Evolutionary conservation across 2,797 vertebrate genomes (phyloP), one percentile per base, ranked within the genome.

Genomic region (Mus caroli): DNA sequence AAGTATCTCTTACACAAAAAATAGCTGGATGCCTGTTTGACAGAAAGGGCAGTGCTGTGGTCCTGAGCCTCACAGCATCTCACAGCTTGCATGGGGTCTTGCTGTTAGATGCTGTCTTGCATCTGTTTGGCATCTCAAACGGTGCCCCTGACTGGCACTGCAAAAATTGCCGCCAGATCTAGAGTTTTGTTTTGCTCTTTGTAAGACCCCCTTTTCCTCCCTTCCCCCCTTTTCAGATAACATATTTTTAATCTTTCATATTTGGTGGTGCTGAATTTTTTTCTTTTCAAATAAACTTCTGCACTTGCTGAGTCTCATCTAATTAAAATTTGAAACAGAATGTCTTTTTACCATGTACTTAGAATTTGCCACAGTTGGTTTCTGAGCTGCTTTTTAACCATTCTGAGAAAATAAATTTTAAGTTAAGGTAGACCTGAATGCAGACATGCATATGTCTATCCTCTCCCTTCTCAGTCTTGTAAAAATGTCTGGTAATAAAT

Each of bases 291-390:
- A 76, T 6, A 85, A 73, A 84, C 69, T n/a, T 94, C 67, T 89
- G 9, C 24, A 80, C 90, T 76, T 76, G 40, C 20, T 94, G 64
- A 69, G 28, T 34, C 28, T 43, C 84, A 6, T 34, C 26, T 40
- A 54, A 34, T 92, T 88, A 96, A 92, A 34, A 80, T 91, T 69
- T 83, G 78, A 76, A 87, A 9, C 73, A 58, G 91, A 91, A 76
- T 64, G 4, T 76, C 12, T 24, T 3, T 26, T 78, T 92, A 24
- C 60, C 62, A 9, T 28, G 1, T 89, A 17, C 34, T 95, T 86
- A 85, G 73, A 82, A 91, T 94, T 88, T 94, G 78, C 67, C 43
- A 79, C 34, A 82, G 6, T 79, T 87, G 67, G 62, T 84, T 87
- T 26, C 7, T 80, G 15, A 84, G 22, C 34, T 96, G 37, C 37